Evolutionary conservation across 2,113 vertebrate genomes (phyloP).

Genomic region (Gasterosteus nipponicus): DNA sequence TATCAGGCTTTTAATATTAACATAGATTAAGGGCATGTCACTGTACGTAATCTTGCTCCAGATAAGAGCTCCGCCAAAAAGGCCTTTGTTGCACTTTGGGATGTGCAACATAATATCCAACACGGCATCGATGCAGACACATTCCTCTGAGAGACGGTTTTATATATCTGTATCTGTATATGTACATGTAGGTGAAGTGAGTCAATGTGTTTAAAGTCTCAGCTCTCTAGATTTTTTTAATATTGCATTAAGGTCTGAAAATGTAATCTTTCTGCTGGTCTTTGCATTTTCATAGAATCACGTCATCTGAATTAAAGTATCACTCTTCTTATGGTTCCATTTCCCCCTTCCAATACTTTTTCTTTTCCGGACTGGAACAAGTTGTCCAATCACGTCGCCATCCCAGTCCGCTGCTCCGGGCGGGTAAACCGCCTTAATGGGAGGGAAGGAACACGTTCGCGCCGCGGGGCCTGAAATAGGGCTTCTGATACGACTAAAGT

Average conservation of each 20-base stretch:
- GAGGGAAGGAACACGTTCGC: conserved; percentile 24
- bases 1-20: conserved; percentile 82
- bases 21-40: conserved; percentile 74
- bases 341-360: not conserved
- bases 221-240: not conserved
- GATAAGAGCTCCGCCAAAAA: conserved; percentile 26
- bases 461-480: conserved; percentile 41
- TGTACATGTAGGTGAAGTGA: not conserved
- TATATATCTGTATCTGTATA: too few relatives aligned
- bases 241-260: not conserved
- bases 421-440: conserved; percentile 18
- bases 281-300: not conserved
- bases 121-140: conserved; percentile 3
- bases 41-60: conserved; percentile 52
- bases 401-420: conserved; percentile 47
- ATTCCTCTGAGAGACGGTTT: not conserved
- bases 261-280: not conserved
- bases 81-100: conserved; percentile 6
- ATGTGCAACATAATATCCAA: not conserved
- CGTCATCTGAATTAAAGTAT: conserved; percentile 19
- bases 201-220: not conserved
- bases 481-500: conserved; percentile 45
- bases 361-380: conserved; percentile 13
- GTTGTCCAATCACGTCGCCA: conserved; percentile 49
- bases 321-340: conserved; percentile 4